These are phyloP conservation scores for Actenoides hombroni DNA, from an alignment of 2,113 vertebrate species.

Conservation along the genomic window DNA sequence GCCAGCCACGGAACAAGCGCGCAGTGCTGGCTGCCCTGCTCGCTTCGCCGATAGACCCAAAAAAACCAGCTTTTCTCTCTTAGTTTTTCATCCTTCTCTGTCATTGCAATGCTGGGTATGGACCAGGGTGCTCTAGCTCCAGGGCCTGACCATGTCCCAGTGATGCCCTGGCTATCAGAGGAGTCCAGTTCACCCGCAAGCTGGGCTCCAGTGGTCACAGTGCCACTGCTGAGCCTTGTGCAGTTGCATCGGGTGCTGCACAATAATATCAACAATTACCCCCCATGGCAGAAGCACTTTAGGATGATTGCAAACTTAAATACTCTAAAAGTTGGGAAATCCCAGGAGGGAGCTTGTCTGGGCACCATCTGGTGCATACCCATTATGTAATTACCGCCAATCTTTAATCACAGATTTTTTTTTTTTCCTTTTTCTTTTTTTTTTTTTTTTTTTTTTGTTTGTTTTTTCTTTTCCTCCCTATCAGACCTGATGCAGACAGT, in stretches of 20 bases:
- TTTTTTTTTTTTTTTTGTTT: too few species aligned
- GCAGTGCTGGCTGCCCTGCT: accelerated
- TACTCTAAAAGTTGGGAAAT: conserved; percentile 57
- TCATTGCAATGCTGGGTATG: neutral
- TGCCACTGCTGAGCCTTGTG: neutral
- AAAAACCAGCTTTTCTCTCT: neutral
- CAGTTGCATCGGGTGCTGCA: neutral
- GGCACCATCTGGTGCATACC: conserved; percentile 25
- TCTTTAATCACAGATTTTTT: conserved; percentile 23
- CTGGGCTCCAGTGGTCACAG: accelerated
- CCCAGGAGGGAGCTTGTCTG: conserved; percentile 49
- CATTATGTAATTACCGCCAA: conserved; percentile 48
- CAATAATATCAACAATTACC: neutral
- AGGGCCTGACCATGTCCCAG: accelerated
- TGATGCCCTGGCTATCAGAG: neutral
- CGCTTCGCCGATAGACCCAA: accelerated
- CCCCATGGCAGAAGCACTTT: neutral
- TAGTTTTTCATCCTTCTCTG: neutral
- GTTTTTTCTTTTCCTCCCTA: too few species aligned
- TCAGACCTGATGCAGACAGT: neutral
- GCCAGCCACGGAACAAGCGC: neutral
- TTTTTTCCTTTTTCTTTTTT: neutral
- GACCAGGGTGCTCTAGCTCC: neutral
- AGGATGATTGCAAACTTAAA: conserved; percentile 13
- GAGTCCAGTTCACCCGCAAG: neutral